phyloP scores from a whole-genome alignment of 1,140 invertebrate species.

The Tigriopus japonicus region DNA sequence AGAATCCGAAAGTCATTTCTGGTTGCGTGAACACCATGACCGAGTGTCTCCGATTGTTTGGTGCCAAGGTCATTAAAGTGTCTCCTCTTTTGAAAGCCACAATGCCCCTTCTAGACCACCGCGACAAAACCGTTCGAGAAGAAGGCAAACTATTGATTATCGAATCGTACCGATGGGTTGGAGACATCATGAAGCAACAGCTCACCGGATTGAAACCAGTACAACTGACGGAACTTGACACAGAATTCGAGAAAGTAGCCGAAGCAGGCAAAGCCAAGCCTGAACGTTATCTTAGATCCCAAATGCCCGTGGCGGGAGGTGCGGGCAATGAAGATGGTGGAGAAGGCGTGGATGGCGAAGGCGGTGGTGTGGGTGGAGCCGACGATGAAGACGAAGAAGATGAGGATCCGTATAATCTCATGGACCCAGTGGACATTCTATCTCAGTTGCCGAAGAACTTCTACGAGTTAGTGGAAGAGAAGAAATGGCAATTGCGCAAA shows the following conservation, averaged over 20 bases:
- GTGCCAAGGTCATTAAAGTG: slow-evolving; percentile 68
- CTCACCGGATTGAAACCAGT: slow-evolving; percentile 67
- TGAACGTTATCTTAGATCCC: slow-evolving; percentile 56
- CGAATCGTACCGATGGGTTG: slow-evolving; percentile 85
- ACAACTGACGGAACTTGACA: slow-evolving; percentile 62
- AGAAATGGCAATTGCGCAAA: slow-evolving; percentile 94
- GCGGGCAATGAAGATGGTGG: slow-evolving; percentile 35
- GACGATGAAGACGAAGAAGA: slow-evolving; percentile 24
- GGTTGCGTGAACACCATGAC: slow-evolving; percentile 8
- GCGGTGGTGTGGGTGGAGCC: slow-evolving; percentile 18
- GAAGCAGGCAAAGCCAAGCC: slow-evolving; percentile 46
- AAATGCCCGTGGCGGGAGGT: slow-evolving; percentile 18
- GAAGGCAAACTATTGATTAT: slow-evolving; percentile 70
- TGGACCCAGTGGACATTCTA: slow-evolving; percentile 80
- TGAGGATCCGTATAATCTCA: slow-evolving; percentile 71
- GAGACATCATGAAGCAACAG: slow-evolving; percentile 64
- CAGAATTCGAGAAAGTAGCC: slow-evolving; percentile 59
- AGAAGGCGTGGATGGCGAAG: slow-evolving; percentile 21
- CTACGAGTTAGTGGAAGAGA: slow-evolving; percentile 81
- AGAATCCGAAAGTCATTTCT: slow-evolving; percentile 76
- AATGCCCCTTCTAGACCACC: slow-evolving; percentile 58
- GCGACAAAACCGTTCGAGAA: slow-evolving; percentile 78
- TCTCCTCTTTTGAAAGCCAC: slow-evolving; percentile 79
- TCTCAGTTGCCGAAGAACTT: slow-evolving; percentile 86
- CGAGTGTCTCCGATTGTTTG: slow-evolving; percentile 38